Conservation (phyloP, 2,797 vertebrate species). For the Enteromius treurensis region DNA sequence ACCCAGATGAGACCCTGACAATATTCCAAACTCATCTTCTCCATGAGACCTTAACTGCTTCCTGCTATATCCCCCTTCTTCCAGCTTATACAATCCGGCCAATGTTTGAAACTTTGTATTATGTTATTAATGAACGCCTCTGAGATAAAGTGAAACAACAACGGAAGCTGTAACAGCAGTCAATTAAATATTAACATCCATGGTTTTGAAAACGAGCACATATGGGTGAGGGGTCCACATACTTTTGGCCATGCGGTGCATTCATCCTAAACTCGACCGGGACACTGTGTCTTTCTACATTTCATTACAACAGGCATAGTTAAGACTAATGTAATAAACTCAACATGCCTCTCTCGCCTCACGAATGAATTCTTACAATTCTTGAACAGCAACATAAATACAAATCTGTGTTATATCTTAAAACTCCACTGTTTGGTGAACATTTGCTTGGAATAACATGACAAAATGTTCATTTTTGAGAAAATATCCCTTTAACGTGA, state of each 20-base stretch:
- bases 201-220: neutral
- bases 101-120: neutral
- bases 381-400: neutral
- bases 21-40: neutral
- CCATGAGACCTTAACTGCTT: neutral
- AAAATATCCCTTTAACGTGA: neutral
- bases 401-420: neutral
- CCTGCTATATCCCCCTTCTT: neutral
- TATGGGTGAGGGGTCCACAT: neutral
- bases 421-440: neutral
- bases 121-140: neutral
- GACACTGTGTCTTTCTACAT: neutral
- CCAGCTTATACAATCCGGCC: neutral
- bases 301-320: neutral
- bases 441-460: neutral
- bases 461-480: neutral
- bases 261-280: neutral
- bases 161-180: neutral
- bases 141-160: neutral
- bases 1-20: neutral
- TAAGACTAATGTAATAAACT: constrained; percentile 32
- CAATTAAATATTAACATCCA: neutral
- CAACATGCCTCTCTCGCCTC: neutral
- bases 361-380: neutral
- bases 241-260: neutral